Evolutionary conservation across 2,113 vertebrate genomes (phyloP), one percentile per base, ranked within the genome.

Genomic region (Spilogale gracilis): DNA sequence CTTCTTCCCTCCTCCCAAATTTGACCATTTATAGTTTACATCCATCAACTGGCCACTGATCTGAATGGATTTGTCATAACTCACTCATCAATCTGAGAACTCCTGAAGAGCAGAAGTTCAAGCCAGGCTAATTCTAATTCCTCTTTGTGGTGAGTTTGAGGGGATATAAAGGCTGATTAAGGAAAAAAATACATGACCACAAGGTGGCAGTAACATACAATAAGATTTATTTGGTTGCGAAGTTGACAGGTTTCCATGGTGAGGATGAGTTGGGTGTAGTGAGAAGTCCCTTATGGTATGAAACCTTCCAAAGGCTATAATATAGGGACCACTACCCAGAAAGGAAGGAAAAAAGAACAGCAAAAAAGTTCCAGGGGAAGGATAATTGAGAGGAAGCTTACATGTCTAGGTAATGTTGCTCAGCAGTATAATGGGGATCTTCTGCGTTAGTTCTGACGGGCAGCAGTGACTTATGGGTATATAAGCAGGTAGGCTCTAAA

Each of bases 31-130:
- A 56, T n/a, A 63, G 52, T 79, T 94, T 96, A 85, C 80, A 54
- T 65, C n/a, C 30, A 83, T 79, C 79, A 85, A 11, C 65, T 86
- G 82, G 16, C 21, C 48, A 78, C 25, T 32, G n/a, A 89, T 61
- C 8, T 93, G 54, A 76, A 69, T 95, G 89, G 23, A 93, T 96
- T 87, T 97, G 63, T 74, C 86, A 16, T 79, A 93, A 88, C 17
- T 74, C 3, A 0, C 7, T 14, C 11, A 60, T 95, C 83, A 97
- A 67, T 50, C n/a, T 94, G 38, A 93, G 73, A 95, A 89, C 43
- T 79, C n/a, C 14, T 67, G 21, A 60, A 30, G 61, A 21, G 65
- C 50, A 93, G 54, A 95, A 86, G 85, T 10, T 84, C 56, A 87
- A 95, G 43, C 7, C 69, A 74, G 56, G 25, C 1, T 89, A 14